Conservation (phyloP, 2,888 invertebrate genomes). For the Luperina testacea region DNA sequence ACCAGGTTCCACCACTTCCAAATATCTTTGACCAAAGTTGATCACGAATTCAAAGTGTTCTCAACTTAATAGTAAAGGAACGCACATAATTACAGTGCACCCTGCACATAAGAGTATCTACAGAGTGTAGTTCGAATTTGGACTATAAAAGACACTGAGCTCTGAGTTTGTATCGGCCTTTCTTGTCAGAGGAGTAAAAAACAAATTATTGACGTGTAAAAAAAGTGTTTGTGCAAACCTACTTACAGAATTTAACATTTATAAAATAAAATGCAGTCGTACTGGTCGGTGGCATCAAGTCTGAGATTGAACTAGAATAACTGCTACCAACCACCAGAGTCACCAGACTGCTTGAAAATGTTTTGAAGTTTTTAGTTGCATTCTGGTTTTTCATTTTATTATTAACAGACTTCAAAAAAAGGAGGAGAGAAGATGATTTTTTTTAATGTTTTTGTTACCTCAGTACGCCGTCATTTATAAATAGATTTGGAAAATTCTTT, state of each 20-base stretch:
- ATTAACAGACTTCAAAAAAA: no score
- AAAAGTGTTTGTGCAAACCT: background rate
- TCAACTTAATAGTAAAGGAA: background rate
- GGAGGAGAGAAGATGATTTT: no score
- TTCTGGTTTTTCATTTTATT: no score
- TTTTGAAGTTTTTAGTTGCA: background rate
- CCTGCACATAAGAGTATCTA: background rate
- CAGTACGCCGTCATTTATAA: no score
- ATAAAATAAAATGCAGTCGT: background rate
- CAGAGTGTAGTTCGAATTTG: background rate
- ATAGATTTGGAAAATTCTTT: no score
- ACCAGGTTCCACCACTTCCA: background rate
- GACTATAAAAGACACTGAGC: no score
- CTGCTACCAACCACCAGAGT: no score
- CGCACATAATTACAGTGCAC: background rate
- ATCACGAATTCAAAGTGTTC: background rate
- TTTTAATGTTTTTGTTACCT: no score
- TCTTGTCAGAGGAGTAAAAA: background rate
- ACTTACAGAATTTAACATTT: background rate
- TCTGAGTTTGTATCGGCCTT: background rate
- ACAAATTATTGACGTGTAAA: background rate
- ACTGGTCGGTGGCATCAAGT: background rate
- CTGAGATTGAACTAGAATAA: background rate
- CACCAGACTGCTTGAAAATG: background rate
- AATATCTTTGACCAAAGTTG: background rate